phyloP scores from a whole-genome alignment of 2,888 invertebrate species.

The Drosophila eohydei region DNA sequence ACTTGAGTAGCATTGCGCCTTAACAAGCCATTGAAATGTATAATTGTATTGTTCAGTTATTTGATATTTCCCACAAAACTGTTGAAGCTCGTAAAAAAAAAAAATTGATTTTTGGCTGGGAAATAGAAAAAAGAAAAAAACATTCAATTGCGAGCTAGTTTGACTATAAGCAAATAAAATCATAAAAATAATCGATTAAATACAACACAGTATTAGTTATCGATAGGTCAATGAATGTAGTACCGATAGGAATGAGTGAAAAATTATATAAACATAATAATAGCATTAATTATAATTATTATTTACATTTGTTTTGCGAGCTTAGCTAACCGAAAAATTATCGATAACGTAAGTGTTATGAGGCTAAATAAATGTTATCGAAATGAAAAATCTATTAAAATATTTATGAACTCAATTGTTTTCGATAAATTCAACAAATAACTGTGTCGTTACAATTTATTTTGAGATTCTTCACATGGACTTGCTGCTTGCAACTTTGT shows the following conservation, averaged over 20 bases:
- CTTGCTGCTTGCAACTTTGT: constrained; percentile 2
- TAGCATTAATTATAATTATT: no score
- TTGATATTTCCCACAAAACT: constrained; percentile 2
- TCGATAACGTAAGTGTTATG: neutral
- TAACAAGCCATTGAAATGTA: constrained; percentile 4
- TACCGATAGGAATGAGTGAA: no score
- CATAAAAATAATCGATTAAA: neutral
- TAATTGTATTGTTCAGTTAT: constrained; percentile 3
- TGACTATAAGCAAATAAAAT: neutral
- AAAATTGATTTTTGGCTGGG: constrained; percentile 5
- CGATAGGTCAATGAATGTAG: neutral
- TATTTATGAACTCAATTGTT: neutral
- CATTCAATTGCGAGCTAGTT: neutral
- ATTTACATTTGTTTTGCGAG: neutral
- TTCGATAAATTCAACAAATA: neutral
- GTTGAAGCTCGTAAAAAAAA: neutral
- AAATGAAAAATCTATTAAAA: no score
- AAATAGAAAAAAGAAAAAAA: neutral
- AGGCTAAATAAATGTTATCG: neutral
- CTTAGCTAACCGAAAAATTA: neutral
- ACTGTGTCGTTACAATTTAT: neutral
- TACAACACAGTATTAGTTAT: neutral
- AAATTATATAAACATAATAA: no score
- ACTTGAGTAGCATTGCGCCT: neutral
- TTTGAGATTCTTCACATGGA: neutral